Conservation (phyloP, 2,113 vertebrate species). For the Leucoraja erinaceus region DNA sequence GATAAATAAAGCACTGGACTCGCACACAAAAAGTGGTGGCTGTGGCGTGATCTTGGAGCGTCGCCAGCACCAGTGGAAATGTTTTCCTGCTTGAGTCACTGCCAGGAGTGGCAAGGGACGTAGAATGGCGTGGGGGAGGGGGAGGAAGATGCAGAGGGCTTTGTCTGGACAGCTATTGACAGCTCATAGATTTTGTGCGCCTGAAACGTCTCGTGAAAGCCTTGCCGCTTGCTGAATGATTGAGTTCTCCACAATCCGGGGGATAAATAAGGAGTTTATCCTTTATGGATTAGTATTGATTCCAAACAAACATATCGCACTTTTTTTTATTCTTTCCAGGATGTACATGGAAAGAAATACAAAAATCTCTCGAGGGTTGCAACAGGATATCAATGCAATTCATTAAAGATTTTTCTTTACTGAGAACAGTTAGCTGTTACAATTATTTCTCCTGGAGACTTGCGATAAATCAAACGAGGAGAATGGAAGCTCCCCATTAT, state of each 20-base stretch:
- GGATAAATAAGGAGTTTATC: slow-evolving; percentile 28
- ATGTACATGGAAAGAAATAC: neutral
- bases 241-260: slow-evolving; percentile 16
- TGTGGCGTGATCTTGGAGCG: neutral
- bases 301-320: neutral
- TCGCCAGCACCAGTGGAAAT: neutral
- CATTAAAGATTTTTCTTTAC: slow-evolving; percentile 14
- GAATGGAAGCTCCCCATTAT: slow-evolving; percentile 19
- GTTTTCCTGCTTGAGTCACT: slow-evolving; percentile 15
- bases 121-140: neutral
- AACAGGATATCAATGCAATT: slow-evolving; percentile 22
- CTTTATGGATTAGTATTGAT: slow-evolving; percentile 34
- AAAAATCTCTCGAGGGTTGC: neutral
- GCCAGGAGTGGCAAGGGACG: neutral
- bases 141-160: neutral
- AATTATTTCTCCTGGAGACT: neutral
- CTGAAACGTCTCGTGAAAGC: neutral
- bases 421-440: neutral
- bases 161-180: slow-evolving; percentile 29
- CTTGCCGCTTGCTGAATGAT: neutral
- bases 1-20: neutral
- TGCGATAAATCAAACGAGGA: neutral
- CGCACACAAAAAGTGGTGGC: neutral
- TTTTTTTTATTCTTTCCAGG: neutral
- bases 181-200: neutral